Evolutionary conservation across 2,113 vertebrate genomes (phyloP).

Genomic region (Phrynocephalus versicolor): DNA sequence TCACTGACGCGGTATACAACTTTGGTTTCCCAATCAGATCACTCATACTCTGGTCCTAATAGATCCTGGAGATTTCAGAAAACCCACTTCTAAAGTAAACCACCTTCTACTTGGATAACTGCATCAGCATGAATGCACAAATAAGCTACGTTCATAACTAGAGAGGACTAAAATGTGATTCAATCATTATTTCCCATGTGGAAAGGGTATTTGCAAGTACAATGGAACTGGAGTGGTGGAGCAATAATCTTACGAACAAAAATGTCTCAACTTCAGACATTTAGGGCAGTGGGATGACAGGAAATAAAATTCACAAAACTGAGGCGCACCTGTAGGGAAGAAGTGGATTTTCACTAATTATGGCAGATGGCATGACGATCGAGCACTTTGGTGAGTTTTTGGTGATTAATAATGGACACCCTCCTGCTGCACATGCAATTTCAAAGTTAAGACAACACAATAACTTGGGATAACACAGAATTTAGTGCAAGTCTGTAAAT

Average conservation of each 20-base stretch:
- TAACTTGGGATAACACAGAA: no score
- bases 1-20: neutral
- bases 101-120: constrained; percentile 23
- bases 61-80: constrained; percentile 22
- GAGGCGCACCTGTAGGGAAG: neutral
- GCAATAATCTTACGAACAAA: neutral
- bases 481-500: no score
- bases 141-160: neutral
- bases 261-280: neutral
- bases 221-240: neutral
- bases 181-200: constrained; percentile 16
- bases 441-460: no score
- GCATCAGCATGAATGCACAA: constrained; percentile 30
- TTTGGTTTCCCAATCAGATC: neutral
- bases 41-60: neutral
- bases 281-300: neutral
- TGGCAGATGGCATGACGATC: neutral
- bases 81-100: constrained; percentile 3
- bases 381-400: neutral
- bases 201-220: constrained; percentile 37
- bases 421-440: neutral
- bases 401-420: neutral
- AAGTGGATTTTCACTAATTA: neutral
- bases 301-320: neutral
- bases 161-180: constrained; percentile 30